Conservation (phyloP, 2,113 vertebrate species). For the Sigmodon hispidus region DNA sequence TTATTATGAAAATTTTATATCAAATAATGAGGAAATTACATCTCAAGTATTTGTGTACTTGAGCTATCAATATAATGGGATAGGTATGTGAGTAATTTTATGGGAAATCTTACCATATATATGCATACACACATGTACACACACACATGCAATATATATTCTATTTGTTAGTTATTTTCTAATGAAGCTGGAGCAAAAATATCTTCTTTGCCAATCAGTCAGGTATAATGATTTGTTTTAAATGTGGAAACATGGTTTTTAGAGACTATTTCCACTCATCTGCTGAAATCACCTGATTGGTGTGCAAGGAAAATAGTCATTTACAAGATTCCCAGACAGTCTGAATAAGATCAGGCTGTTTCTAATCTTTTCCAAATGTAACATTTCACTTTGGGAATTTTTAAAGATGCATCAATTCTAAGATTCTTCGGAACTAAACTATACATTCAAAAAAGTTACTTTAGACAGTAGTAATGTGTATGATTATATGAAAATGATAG, state of each 20-base stretch:
- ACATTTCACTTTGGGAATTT: constrained; percentile 45
- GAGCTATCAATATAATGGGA: background rate
- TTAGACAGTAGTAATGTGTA: background rate
- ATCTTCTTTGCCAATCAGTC: background rate
- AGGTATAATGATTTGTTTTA: background rate
- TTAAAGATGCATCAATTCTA: constrained; percentile 51
- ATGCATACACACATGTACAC: background rate
- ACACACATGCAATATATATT: background rate
- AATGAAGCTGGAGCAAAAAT: background rate
- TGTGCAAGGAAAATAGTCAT: constrained; percentile 7
- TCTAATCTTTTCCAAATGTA: constrained; percentile 61
- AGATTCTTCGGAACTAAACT: constrained; percentile 25
- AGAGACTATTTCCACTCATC: constrained; percentile 46
- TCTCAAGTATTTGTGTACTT: background rate
- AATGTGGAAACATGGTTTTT: background rate
- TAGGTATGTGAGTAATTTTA: background rate
- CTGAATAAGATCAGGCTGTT: background rate
- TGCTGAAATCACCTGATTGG: background rate
- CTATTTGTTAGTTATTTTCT: background rate
- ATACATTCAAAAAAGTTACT: constrained; percentile 34
- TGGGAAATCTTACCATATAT: background rate
- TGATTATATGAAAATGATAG: background rate
- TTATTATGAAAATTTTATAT: background rate
- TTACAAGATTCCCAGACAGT: constrained; percentile 10
- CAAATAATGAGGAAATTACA: background rate